A percentile compares a stretch with the other conserved stretches of the same genome.
phyloP scores from a whole-genome alignment of 2,113 vertebrate species.

The Numenius arquata region DNA sequence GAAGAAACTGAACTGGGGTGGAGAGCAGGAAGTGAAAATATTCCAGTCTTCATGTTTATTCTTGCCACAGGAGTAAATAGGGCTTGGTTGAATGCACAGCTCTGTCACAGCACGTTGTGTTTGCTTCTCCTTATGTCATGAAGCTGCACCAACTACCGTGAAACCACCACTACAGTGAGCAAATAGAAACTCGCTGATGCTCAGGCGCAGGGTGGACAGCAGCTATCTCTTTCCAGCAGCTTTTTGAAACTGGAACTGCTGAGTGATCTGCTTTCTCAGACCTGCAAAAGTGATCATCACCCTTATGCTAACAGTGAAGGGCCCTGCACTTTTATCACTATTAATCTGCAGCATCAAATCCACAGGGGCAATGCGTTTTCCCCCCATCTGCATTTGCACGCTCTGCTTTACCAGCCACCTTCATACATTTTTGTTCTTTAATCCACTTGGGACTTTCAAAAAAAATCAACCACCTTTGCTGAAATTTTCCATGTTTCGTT shows the following conservation, averaged over 20 bases:
- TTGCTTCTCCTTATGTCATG: not conserved
- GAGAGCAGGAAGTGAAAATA: conserved; percentile 26
- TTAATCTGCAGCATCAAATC: not conserved
- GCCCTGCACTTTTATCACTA: not conserved
- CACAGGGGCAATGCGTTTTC: fast-evolving
- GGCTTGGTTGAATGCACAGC: not conserved
- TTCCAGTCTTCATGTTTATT: conserved; percentile 7
- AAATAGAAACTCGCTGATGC: not conserved
- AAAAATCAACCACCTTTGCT: not conserved
- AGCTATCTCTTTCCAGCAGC: not conserved
- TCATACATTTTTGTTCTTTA: not conserved
- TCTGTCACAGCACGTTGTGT: not conserved
- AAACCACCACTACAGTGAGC: not conserved
- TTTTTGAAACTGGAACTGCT: not conserved
- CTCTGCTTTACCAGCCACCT: not conserved
- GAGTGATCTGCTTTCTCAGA: not conserved
- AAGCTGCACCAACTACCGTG: not conserved
- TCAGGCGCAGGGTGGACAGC: not conserved
- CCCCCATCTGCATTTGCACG: not conserved
- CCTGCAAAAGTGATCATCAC: not conserved
- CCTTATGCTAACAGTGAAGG: not conserved
- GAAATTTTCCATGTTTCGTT: conserved; percentile 27
- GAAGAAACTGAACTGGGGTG: not conserved
- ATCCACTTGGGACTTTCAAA: not conserved
- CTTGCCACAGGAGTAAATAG: not conserved